These are phyloP conservation scores for Paraplagusia blochii DNA, from an alignment of 2,113 vertebrate species.

Conservation along the genomic window DNA sequence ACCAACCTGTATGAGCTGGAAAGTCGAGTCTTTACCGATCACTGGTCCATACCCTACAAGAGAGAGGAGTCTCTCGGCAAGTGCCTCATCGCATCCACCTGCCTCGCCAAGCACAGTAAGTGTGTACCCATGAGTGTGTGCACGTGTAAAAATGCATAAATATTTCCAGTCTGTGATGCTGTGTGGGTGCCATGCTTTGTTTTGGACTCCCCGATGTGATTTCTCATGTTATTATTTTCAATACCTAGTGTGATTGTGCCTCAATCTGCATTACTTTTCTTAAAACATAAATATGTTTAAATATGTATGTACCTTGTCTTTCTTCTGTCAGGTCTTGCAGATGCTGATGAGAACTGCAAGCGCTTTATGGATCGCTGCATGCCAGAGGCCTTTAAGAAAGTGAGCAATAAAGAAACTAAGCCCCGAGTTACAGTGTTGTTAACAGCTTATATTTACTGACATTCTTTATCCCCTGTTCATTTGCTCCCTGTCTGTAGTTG, in stretches of 20 bases:
- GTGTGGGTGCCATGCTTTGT: slow-evolving; percentile 31
- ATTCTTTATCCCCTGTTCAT: slow-evolving; percentile 4
- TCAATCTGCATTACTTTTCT: slow-evolving; percentile 9
- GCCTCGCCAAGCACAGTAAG: slow-evolving; percentile 92
- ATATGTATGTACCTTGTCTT: slow-evolving; percentile 8
- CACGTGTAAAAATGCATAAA: neutral
- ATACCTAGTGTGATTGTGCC: slow-evolving; percentile 10
- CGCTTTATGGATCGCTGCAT: slow-evolving; percentile 97
- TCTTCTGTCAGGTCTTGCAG: slow-evolving; percentile 85
- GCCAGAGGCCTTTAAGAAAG: slow-evolving; percentile 99
- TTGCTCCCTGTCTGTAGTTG: slow-evolving; percentile 69
- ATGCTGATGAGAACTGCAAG: slow-evolving; percentile 97
- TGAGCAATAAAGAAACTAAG: slow-evolving; percentile 48
- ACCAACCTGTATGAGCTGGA: slow-evolving; percentile 98
- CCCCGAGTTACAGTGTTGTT: neutral
- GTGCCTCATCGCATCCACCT: slow-evolving; percentile 93
- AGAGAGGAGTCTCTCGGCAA: slow-evolving; percentile 95
- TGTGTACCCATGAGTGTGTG: neutral
- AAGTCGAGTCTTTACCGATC: slow-evolving; percentile 96
- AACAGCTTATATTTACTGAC: neutral
- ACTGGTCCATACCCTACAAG: slow-evolving; percentile 99
- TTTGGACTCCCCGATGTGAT: slow-evolving; percentile 24
- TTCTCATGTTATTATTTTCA: slow-evolving; percentile 35
- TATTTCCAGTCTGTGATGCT: slow-evolving; percentile 7
- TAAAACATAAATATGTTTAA: neutral